Conservation (phyloP, 2,888 invertebrate genomes). For the Drosophila buzzatii region DNA sequence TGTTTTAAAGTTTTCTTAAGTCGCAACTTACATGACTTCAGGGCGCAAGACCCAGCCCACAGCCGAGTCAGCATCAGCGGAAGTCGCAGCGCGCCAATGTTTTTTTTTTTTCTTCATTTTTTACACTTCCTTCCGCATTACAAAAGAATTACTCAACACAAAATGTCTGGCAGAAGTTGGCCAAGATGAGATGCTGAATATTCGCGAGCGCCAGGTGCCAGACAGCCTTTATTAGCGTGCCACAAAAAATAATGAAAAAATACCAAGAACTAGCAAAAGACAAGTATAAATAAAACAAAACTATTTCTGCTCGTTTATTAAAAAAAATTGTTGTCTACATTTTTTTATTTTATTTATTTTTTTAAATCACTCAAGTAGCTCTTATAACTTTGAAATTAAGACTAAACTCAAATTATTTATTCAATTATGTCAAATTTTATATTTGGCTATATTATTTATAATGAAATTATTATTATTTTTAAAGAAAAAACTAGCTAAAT, state of each 20-base stretch:
- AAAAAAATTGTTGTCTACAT: slow-evolving; percentile 10
- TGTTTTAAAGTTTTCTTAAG: slow-evolving; percentile 72
- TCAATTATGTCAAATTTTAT: no score
- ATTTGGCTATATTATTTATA: no score
- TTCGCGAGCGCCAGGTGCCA: slow-evolving; percentile 47
- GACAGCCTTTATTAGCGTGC: slow-evolving; percentile 38
- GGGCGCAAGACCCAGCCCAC: background rate
- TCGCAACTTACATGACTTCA: slow-evolving; percentile 29
- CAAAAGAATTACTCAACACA: slow-evolving; percentile 79
- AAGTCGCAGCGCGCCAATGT: slow-evolving; percentile 67
- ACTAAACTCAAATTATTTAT: no score
- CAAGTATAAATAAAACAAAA: slow-evolving; percentile 7
- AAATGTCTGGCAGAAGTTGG: slow-evolving; percentile 69
- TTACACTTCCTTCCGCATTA: slow-evolving; percentile 78
- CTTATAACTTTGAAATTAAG: background rate
- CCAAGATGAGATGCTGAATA: slow-evolving; percentile 43
- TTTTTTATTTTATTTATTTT: no score
- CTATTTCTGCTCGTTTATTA: slow-evolving; percentile 13
- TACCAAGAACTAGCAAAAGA: background rate
- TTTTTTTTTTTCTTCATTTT: slow-evolving; percentile 1
- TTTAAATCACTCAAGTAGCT: background rate
- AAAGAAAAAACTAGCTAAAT: no score
- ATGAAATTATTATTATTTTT: no score
- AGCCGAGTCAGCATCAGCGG: slow-evolving; percentile 25
- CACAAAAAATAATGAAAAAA: slow-evolving; percentile 15